These are phyloP conservation scores for Chaetodon trifascialis DNA, from an alignment of 2,113 vertebrate genomes.

Conservation along the genomic window DNA sequence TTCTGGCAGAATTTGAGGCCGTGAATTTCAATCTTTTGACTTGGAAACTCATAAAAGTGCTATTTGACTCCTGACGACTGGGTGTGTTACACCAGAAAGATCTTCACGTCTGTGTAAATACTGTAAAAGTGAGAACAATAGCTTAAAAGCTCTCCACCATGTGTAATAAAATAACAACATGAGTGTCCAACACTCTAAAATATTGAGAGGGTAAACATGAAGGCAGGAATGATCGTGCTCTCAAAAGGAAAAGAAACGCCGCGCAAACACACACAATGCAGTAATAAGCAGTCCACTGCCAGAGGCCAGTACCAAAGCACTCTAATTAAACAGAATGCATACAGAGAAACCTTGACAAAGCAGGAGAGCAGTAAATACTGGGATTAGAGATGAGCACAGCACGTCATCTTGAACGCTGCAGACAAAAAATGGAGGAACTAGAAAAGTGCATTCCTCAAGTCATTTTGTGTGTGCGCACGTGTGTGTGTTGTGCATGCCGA, in stretches of 20 bases:
- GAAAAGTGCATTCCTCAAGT: conserved; percentile 19
- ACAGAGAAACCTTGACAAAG: conserved; percentile 58
- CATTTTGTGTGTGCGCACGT: not conserved
- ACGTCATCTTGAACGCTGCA: conserved; percentile 25
- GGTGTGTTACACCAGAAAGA: not conserved
- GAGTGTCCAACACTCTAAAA: conserved; percentile 1
- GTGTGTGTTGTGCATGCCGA: not conserved
- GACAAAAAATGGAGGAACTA: conserved; percentile 12
- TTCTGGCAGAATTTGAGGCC: not conserved
- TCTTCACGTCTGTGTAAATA: not conserved
- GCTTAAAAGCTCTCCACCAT: not conserved
- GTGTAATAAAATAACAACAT: not conserved
- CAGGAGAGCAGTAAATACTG: conserved; percentile 37
- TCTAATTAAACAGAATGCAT: conserved; percentile 68
- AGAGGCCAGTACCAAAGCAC: conserved; percentile 43
- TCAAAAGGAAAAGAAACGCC: conserved; percentile 15
- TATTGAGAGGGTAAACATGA: not conserved
- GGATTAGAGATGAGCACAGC: conserved; percentile 45
- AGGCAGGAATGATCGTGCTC: not conserved
- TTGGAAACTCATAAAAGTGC: not conserved
- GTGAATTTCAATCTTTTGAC: not conserved
- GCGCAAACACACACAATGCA: conserved; percentile 34
- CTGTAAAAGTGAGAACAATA: not conserved
- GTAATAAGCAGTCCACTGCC: conserved; percentile 51
- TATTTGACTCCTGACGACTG: not conserved